Conservation (phyloP, 2,113 vertebrate genomes). For the Bucco capensis region DNA sequence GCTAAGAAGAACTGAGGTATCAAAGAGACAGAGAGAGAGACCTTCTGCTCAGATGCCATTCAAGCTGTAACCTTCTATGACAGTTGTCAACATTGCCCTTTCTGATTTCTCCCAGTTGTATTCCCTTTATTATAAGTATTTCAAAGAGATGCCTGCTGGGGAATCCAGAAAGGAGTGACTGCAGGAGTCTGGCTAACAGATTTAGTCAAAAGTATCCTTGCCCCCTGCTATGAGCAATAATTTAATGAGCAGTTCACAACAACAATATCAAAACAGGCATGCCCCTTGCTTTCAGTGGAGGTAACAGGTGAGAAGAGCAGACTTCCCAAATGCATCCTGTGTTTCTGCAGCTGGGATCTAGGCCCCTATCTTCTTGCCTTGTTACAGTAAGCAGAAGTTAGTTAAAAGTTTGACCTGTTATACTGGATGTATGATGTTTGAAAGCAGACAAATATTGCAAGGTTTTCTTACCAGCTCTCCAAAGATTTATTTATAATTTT, state of each 20-base stretch:
- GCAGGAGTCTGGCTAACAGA: constrained; percentile 68
- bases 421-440: background rate
- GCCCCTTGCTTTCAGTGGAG: constrained; percentile 21
- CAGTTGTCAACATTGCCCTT: constrained; percentile 71
- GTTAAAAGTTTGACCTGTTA: background rate
- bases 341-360: constrained; percentile 37
- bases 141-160: constrained; percentile 70
- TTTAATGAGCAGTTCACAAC: constrained; percentile 67
- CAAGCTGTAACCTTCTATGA: constrained; percentile 63
- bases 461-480: background rate
- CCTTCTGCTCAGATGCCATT: constrained; percentile 67
- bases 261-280: constrained; percentile 54
- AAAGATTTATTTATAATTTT: background rate
- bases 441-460: constrained; percentile 9
- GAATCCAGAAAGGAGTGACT: constrained; percentile 59
- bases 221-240: constrained; percentile 61
- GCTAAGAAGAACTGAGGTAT: constrained; percentile 66
- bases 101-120: constrained; percentile 74
- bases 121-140: constrained; percentile 70
- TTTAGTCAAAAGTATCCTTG: constrained; percentile 63
- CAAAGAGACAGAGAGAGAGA: constrained; percentile 49
- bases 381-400: background rate
- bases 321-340: constrained; percentile 2
- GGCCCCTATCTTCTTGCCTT: background rate
- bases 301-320: constrained; percentile 3